These are phyloP conservation scores for Halichoerus grypus DNA, from an alignment of 2,113 vertebrate species.

Conservation along the genomic window DNA sequence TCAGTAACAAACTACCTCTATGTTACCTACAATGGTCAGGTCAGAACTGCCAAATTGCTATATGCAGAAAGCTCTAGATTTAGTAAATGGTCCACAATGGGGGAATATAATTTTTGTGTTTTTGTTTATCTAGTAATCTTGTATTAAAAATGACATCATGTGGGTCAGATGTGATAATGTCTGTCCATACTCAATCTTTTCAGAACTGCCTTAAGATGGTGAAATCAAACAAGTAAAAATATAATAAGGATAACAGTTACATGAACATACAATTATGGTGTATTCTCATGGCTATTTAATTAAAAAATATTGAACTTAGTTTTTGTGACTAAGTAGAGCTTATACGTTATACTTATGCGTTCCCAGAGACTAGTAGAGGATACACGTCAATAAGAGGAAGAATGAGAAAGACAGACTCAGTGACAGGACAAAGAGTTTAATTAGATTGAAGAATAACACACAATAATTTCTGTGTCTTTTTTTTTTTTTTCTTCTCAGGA, in stretches of 20 bases:
- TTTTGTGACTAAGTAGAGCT: neutral
- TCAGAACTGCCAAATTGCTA: constrained; percentile 76
- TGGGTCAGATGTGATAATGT: neutral
- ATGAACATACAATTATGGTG: neutral
- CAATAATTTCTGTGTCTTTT: neutral
- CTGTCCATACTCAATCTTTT: neutral
- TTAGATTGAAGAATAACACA: neutral
- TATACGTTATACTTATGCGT: neutral
- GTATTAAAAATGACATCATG: neutral
- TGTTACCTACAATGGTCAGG: constrained; percentile 95
- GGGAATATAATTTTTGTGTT: neutral
- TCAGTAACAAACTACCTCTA: constrained; percentile 97
- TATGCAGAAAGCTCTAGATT: neutral
- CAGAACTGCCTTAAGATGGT: constrained; percentile 5
- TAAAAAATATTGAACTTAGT: neutral
- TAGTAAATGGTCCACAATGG: neutral
- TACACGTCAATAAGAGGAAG: neutral
- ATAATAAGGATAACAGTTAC: neutral
- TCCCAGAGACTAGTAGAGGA: neutral
- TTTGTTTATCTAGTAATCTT: neutral
- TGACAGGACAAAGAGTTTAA: neutral
- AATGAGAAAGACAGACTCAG: neutral
- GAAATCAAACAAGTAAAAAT: neutral
- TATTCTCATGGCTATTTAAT: neutral
- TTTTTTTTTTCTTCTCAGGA: constrained; percentile 87